Evolutionary conservation across 2,797 vertebrate species (phyloP).

Genomic region (Malacoraja senta): DNA sequence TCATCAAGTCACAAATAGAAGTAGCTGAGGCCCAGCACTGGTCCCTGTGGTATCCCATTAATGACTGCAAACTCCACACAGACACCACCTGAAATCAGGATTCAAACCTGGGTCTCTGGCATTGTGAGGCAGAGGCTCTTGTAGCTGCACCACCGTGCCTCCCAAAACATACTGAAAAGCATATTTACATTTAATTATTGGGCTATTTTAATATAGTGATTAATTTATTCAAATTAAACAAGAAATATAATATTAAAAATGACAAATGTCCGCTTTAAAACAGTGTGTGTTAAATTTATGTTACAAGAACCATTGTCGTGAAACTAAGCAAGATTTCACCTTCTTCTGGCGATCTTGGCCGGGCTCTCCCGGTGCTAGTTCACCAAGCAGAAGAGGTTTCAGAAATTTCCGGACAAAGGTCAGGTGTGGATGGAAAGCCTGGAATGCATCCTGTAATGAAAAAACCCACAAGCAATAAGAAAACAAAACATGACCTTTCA

Average conservation of each 20-base stretch:
- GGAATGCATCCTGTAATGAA: slow-evolving; percentile 77
- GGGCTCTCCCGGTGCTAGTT: slow-evolving; percentile 75
- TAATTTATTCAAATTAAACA: not conserved
- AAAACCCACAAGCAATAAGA: not conserved
- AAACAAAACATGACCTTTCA: not conserved
- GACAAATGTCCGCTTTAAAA: not conserved
- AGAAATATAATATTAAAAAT: not conserved
- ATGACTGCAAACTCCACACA: too few relatives aligned
- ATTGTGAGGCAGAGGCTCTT: too few relatives aligned
- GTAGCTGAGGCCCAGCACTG: too few relatives aligned
- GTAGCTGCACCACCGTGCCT: too few relatives aligned
- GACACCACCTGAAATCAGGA: too few relatives aligned
- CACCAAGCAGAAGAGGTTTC: slow-evolving; percentile 78
- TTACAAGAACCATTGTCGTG: not conserved
- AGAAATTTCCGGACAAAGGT: slow-evolving; percentile 78
- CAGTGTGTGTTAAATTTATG: not conserved
- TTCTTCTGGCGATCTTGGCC: slow-evolving; percentile 77
- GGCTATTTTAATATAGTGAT: not conserved
- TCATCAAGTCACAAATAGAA: too few relatives aligned
- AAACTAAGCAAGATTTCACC: slow-evolving; percentile 55
- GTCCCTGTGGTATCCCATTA: too few relatives aligned
- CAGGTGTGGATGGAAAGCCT: slow-evolving; percentile 79
- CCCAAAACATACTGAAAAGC: too few relatives aligned
- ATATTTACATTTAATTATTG: not conserved
- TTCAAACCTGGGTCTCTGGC: too few relatives aligned